A percentile compares a stretch with the other conserved stretches of the same genome.
phyloP scores from a whole-genome alignment of 2,797 vertebrate species.

The Hipposideros larvatus region DNA sequence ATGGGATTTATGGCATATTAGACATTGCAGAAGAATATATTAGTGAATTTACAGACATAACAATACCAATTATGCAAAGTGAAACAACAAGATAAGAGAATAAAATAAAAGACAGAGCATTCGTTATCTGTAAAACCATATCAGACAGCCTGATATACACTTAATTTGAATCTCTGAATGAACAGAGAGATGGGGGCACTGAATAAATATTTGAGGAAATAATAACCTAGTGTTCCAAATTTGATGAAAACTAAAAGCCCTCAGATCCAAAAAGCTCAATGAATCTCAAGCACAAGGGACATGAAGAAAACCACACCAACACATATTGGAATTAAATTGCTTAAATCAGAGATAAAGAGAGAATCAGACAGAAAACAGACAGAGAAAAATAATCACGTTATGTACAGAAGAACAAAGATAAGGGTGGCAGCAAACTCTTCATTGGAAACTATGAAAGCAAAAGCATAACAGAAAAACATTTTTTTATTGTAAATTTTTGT shows the following conservation, averaged over 20 bases:
- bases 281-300: not conserved
- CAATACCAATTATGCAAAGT: not conserved
- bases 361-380: not conserved
- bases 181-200: not conserved
- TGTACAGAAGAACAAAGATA: not conserved
- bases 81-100: not conserved
- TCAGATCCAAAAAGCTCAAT: not conserved
- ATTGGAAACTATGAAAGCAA: not conserved
- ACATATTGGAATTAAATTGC: not conserved
- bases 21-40: not conserved
- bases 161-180: not conserved
- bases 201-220: slow-evolving; percentile 26
- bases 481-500: too few relatives aligned
- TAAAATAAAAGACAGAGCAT: not conserved
- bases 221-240: slow-evolving; percentile 32
- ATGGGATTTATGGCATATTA: not conserved
- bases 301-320: not conserved
- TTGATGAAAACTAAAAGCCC: not conserved
- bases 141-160: not conserved
- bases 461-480: not conserved
- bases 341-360: not conserved
- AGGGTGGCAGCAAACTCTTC: not conserved
- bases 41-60: not conserved
- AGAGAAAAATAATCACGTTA: not conserved
- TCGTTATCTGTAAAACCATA: not conserved